Evolutionary conservation across 2,113 vertebrate genomes (phyloP), one percentile per base, ranked within the genome.

Genomic region (Channa argus): DNA sequence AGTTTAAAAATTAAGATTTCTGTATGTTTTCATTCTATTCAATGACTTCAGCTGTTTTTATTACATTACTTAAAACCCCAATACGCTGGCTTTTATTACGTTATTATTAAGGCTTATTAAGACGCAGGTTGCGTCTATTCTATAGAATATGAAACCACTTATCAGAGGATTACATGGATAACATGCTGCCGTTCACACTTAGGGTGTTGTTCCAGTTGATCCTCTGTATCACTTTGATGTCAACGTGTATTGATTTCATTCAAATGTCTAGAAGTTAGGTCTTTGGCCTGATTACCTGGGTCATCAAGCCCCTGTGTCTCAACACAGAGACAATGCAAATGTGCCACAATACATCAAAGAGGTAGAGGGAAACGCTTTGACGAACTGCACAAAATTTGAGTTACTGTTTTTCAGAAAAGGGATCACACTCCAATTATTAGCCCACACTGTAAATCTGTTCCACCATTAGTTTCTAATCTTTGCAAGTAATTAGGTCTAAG

Each of bases 81-180:
- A 1, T 3, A 6, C 12, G 13, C 5, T 46, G 14, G 7, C 2
- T 34, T 74, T 51, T 50, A 53, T 50, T 13, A 71, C 36, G 24
- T 24, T 24, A 24, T 24, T 24, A 24, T 24, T 24, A 82, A 43
- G 14, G 12, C 41, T 5, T 24, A 24, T 24, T 24, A 24, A 24
- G 24, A 24, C 55, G 36, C 53, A 55, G 39, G 14, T 46, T 24
- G 33, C 15, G 34, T 5, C 6, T 43, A 72, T 86, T 80, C 66
- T 89, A 85, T 91, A 53, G 71, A 91, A 86, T 75, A 50, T 45
- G 63, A 86, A 92, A 87, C 69, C 86, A 88, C 82, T 84, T 60
- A 78, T 60, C 41, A 49, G 75, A 52, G 86, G 89, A 92, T 94
- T 92, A 93, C 78, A 87, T 15, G 88, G 71, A 71, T 87, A 84